Evolutionary conservation across 2,113 vertebrate genomes (phyloP).

Genomic region (Atrichornis clamosus): DNA sequence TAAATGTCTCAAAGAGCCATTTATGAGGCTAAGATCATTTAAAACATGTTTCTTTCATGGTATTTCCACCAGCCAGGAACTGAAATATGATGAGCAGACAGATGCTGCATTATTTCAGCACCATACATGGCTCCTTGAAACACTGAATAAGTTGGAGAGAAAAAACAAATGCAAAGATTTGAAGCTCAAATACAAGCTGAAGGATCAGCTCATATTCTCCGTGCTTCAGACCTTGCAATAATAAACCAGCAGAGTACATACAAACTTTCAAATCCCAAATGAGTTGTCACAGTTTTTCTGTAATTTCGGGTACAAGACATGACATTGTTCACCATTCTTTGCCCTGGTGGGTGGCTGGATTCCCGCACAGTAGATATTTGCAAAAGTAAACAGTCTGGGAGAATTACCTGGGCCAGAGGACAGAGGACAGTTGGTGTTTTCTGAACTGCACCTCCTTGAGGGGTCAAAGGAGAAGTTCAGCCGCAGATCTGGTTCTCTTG

Average conservation of each 20-base stretch:
- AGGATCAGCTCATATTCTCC: neutral
- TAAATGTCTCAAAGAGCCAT: neutral
- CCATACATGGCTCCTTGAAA: neutral
- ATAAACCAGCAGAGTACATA: constrained; percentile 2
- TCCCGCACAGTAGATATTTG: neutral
- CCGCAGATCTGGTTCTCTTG: neutral
- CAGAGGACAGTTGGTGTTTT: neutral
- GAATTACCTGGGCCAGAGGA: neutral
- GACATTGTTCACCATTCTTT: neutral
- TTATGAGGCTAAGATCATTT: neutral
- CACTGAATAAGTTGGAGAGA: neutral
- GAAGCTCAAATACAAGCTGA: neutral
- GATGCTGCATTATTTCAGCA: neutral
- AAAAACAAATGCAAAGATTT: neutral
- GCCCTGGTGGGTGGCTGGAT: neutral
- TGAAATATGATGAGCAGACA: neutral
- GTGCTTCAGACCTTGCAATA: neutral
- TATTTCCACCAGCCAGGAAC: neutral
- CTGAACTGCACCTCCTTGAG: neutral
- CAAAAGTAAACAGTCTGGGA: neutral
- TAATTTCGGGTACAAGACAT: neutral
- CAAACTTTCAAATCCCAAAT: neutral
- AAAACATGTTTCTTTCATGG: neutral
- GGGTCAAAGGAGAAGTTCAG: neutral
- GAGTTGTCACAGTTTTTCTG: neutral